Evolutionary conservation across 2,888 invertebrate species (phyloP), one percentile per base, ranked within the genome.

Genomic region (Tiliacea aurago): DNA sequence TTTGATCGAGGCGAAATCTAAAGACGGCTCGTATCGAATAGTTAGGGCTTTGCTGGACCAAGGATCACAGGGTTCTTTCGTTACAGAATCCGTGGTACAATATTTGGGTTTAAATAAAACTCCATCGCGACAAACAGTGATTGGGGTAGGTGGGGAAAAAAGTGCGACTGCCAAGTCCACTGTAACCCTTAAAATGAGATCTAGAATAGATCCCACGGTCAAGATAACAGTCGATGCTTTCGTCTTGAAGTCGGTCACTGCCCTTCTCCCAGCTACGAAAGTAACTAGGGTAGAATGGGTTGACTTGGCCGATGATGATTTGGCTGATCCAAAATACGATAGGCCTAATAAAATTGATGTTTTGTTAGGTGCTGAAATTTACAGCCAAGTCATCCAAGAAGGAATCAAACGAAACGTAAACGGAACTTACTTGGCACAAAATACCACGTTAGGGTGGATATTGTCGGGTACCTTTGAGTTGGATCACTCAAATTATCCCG

Each of bases 31-130:
- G 4, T 28, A 41, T 10, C 53, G 63, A 0, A 13, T 67, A 7
- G 13, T 87, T 5, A 72, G 87, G 56, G 83, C 83, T 9, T 73
- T 89, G 18, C 49, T 49, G 7, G 49, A 49, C 9, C 49, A 49
- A 20, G 49, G 20, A 49, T 49, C 49, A 20, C 47, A 47, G 18
- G 47, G 47, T 18, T 47, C 47, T 18, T 47, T 47, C 18, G 47
- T 47, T 47, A 47, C 18, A 18, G 47, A 47, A 47, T 47, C 47
- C 18, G 7, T 18, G 47, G 47, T 47, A 7, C 47, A 47, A 18
- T 47, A 18, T 45, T 18, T 45, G 15, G 45, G 45, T 18, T 45
- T 45, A 45, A 45, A 45, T 15, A 45, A 45, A 47, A 47, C 18
- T 7, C 47, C 47, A 18, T 47, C 47, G 7, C 6, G 18, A 18